Evolutionary conservation across 2,113 vertebrate species (phyloP).

Genomic region (Aptenodytes forsteri): DNA sequence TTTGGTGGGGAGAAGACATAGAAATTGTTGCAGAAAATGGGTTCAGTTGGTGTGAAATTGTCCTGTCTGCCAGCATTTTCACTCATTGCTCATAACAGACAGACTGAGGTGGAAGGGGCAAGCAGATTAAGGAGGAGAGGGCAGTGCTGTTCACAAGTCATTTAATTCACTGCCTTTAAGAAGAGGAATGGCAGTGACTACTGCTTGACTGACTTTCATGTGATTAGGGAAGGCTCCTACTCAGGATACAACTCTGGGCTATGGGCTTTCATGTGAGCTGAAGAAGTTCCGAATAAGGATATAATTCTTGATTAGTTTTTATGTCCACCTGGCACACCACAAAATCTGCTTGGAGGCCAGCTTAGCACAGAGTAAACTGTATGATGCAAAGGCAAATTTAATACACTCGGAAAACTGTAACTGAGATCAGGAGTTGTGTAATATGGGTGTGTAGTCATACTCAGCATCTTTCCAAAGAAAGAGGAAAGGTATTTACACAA

Average conservation of each 20-base stretch:
- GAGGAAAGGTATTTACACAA: not conserved
- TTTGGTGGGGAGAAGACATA: not conserved
- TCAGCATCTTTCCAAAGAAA: not conserved
- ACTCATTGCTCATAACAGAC: not conserved
- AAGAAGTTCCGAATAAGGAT: not conserved
- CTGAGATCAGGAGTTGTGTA: not conserved
- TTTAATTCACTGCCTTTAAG: not conserved
- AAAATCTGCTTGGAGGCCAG: not conserved
- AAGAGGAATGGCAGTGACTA: not conserved
- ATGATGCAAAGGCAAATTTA: not conserved
- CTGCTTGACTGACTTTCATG: not conserved
- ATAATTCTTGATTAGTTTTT: not conserved
- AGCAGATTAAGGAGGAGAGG: not conserved
- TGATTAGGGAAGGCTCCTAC: not conserved
- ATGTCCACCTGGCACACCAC: not conserved
- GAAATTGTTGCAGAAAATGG: not conserved
- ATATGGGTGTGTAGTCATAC: not conserved
- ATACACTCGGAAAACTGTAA: not conserved
- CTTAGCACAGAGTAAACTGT: not conserved
- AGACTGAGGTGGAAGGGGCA: not conserved
- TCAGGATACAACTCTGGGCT: not conserved
- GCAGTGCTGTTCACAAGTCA: not conserved
- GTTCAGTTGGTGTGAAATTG: not conserved
- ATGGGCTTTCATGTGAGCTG: not conserved
- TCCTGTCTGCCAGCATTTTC: not conserved